Conservation (phyloP, 2,888 invertebrate genomes). For the Athalia circularis region DNA sequence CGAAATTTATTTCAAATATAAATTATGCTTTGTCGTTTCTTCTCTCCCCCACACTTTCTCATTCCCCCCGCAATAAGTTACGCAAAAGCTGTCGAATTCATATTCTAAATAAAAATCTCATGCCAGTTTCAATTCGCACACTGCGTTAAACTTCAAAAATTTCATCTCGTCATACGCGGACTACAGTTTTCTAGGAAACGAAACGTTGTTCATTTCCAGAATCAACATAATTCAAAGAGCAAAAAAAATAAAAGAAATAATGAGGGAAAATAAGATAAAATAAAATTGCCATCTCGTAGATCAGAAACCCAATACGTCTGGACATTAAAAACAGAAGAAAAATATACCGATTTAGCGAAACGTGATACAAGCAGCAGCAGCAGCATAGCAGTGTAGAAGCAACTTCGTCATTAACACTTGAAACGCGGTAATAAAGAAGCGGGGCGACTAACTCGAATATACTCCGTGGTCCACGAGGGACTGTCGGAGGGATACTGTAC, state of each 20-base stretch:
- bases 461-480: too few species aligned
- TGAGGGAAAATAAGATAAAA: not conserved
- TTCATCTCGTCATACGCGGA: too few species aligned
- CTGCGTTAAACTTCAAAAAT: too few species aligned
- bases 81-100: too few species aligned
- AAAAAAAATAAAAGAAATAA: too few species aligned
- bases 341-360: constrained; percentile 35
- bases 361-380: constrained; percentile 26
- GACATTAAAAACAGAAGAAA: constrained; percentile 23
- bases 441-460: not conserved
- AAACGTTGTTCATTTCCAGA: too few species aligned
- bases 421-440: constrained; percentile 34
- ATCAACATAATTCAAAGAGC: too few species aligned
- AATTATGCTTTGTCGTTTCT: not conserved
- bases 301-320: constrained; percentile 36
- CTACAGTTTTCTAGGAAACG: too few species aligned
- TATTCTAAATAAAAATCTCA: too few species aligned
- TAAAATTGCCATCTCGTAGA: constrained; percentile 39
- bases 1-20: constrained; percentile 5
- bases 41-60: not conserved
- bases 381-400: too few species aligned
- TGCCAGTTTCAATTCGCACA: too few species aligned
- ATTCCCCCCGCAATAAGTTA: too few species aligned
- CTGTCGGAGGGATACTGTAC: constrained; percentile 8
- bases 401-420: constrained; percentile 35